Conservation (phyloP, 2,113 vertebrate species). For the Lichenostomus cassidix region DNA sequence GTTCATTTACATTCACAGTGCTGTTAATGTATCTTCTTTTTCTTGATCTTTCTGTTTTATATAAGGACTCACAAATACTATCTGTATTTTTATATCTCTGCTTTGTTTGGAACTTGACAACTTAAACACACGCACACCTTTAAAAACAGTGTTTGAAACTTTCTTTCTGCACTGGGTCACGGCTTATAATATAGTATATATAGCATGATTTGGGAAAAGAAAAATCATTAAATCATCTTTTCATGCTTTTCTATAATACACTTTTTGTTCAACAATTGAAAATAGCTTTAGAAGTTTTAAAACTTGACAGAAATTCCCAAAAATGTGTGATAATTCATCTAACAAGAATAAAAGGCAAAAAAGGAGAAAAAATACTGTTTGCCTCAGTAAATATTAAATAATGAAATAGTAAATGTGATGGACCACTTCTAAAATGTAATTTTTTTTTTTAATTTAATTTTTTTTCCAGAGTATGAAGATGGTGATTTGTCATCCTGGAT, state of each 20-base stretch:
- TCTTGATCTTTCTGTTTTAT: neutral
- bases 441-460: no score
- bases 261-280: neutral
- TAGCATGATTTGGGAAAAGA: neutral
- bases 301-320: neutral
- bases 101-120: neutral
- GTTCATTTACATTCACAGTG: neutral
- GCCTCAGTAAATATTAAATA: neutral
- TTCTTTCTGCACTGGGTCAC: neutral
- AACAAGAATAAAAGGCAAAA: neutral
- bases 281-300: neutral
- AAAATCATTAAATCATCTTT: neutral
- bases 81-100: neutral
- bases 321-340: neutral
- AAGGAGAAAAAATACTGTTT: neutral
- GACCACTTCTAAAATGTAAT: no score
- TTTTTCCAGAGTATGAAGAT: slow-evolving; percentile 88
- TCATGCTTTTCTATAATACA: fast-evolving
- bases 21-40: neutral
- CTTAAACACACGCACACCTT: neutral
- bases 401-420: neutral
- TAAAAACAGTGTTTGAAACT: neutral
- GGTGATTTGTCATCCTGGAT: slow-evolving; percentile 92
- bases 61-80: neutral
- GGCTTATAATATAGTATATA: neutral